phyloP scores from a whole-genome alignment of 2,113 vertebrate genomes.

The Eulemur macaco region DNA sequence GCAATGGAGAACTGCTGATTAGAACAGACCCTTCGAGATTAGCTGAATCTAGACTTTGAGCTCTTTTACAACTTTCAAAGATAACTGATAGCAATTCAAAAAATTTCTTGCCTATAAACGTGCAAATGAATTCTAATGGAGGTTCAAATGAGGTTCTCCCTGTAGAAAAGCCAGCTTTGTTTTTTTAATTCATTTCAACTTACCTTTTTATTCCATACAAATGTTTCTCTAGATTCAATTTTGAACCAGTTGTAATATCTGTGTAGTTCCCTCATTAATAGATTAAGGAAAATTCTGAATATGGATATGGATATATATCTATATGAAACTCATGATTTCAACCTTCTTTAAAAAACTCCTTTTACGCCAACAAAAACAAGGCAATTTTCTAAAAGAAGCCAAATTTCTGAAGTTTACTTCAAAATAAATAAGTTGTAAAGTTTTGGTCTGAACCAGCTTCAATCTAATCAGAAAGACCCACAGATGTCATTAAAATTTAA shows the following conservation, averaged over 20 bases:
- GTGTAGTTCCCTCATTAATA: not conserved
- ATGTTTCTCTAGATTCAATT: not conserved
- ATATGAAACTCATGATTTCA: not conserved
- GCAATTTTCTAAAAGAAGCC: not conserved
- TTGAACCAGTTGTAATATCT: not conserved
- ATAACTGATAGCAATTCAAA: not conserved
- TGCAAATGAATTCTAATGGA: not conserved
- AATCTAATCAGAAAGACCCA: constrained; percentile 17
- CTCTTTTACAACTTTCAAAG: not conserved
- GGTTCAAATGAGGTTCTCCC: not conserved
- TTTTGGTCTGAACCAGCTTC: not conserved
- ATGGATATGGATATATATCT: not conserved
- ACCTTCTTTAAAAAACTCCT: not conserved
- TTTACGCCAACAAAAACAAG: not conserved
- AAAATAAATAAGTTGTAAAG: not conserved
- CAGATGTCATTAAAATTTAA: not conserved
- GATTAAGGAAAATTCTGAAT: not conserved
- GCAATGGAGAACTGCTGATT: not conserved
- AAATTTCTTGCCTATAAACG: not conserved
- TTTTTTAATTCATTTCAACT: constrained; percentile 19
- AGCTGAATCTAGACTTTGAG: not conserved
- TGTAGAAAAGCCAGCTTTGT: not conserved
- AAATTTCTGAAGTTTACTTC: not conserved
- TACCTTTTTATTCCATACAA: not conserved
- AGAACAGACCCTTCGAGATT: not conserved